A percentile compares a stretch with the other conserved stretches of the same genome.
Evolutionary conservation across 2,797 vertebrate genomes (phyloP).

Genomic region (Chiroxiphia lanceolata): DNA sequence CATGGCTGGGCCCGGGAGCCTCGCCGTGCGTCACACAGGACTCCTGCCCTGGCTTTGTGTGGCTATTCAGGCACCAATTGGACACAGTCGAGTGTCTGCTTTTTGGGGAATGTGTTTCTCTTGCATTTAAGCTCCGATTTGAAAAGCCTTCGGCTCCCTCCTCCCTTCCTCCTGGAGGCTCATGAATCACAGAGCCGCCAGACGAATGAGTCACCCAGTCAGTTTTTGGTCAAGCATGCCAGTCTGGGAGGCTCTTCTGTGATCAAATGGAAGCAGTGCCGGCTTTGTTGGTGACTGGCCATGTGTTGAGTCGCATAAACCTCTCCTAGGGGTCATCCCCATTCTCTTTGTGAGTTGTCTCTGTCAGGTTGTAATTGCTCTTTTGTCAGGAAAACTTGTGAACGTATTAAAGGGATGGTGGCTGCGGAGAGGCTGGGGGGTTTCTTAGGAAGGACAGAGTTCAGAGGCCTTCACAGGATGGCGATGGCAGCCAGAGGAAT

Average conservation of each 20-base stretch:
- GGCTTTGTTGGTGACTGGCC: constrained; percentile 62
- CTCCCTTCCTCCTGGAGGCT: constrained; percentile 67
- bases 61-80: constrained; percentile 16
- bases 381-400: constrained; percentile 59
- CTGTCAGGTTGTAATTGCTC: constrained; percentile 50
- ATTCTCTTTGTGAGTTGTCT: constrained; percentile 41
- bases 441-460: constrained; percentile 21
- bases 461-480: neutral
- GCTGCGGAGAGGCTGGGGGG: neutral
- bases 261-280: constrained; percentile 17
- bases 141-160: constrained; percentile 49
- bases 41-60: constrained; percentile 33
- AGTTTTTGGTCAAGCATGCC: constrained; percentile 65
- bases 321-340: constrained; percentile 26
- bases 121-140: constrained; percentile 45
- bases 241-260: constrained; percentile 54
- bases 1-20: neutral
- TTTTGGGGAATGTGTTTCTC: constrained; percentile 60
- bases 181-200: constrained; percentile 68
- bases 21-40: neutral
- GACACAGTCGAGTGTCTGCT: constrained; percentile 39
- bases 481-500: neutral
- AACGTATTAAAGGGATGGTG: neutral
- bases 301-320: constrained; percentile 47
- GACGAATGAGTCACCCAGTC: constrained; percentile 61